These are phyloP conservation scores for Periophthalmus modestus DNA, from an alignment of 2,113 vertebrate genomes.

Conservation along the genomic window DNA sequence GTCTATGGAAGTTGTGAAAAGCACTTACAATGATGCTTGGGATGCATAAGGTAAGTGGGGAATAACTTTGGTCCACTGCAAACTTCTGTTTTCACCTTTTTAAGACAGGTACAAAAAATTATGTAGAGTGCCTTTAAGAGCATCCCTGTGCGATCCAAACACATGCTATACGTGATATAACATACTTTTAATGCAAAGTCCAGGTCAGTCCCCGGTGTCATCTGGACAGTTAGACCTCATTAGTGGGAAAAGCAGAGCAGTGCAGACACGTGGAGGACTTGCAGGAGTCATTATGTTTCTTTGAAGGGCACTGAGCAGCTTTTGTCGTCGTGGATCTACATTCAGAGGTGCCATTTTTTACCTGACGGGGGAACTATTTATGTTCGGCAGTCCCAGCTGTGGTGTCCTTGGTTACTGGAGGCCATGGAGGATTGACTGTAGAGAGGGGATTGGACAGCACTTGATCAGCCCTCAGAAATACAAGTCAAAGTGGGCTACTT, in stretches of 20 bases:
- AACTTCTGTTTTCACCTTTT: no score
- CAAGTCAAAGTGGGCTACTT: constrained; percentile 35
- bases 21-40: no score
- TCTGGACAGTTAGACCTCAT: constrained; percentile 5
- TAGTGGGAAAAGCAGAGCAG: constrained; percentile 9
- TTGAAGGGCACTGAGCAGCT: constrained; percentile 17
- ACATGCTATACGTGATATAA: not conserved
- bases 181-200: not conserved
- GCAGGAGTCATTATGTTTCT: constrained; percentile 27
- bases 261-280: constrained; percentile 10
- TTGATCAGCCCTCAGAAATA: constrained; percentile 36
- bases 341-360: constrained; percentile 24
- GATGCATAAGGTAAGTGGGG: no score
- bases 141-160: not conserved
- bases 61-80: no score
- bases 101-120: no score
- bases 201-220: not conserved
- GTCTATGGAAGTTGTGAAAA: no score
- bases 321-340: constrained; percentile 32
- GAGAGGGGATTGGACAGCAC: constrained; percentile 10
- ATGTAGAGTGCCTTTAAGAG: no score
- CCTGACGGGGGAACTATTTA: constrained; percentile 28
- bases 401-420: constrained; percentile 14
- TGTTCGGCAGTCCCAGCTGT: constrained; percentile 27
- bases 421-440: constrained; percentile 32